Base-by-base conservation (phyloP, 2,113 vertebrate genomes). In the Atherinomorus stipes region DNA sequence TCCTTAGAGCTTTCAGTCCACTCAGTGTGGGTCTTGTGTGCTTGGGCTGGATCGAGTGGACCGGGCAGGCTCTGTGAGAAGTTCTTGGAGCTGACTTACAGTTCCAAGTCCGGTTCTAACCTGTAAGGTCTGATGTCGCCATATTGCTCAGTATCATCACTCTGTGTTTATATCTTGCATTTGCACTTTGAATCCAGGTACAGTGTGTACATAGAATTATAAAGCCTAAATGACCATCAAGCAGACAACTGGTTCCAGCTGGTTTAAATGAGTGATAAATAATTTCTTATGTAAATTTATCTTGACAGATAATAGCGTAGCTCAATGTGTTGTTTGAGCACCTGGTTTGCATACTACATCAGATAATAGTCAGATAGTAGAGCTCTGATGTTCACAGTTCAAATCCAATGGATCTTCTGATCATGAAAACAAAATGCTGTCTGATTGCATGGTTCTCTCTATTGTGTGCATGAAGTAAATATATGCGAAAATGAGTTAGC, bases 281-380 rank as follows among this genome's bases (percentile, higher is more conserved):
- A 16, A 70, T 44, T 11, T 13, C 23, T 62, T 18, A 83, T 81
- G 77, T 63, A 64, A 77, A 80, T 68, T 44, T 26, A 81, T 42
- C 45, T 65, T 66, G 49, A 62, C 21, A 64, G 74, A 78, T 85
- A 11, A 19, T 15, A 61, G 44, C 73, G 77, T 51, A 78, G 15
- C 13, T 67, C n/a, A 64, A 52, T 76, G 74, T 52, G 11, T 16
- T 47, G 50, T 67, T 76, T 83, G 76, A 28, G 1, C 8, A 54
- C 57, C 25, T 81, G 28, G 62, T 93, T 92, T 91, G 81, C 89
- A 89, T 90, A 73, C 38, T 44, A 37, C 49, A 38, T 26, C 31
- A 66, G 44, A 76, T 74, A 84, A 26, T 21, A 54, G 64, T 26
- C 31, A 66, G 44, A 76, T 74, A 84, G 31, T 21, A 54, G 64